Conservation (phyloP, 1,140 invertebrate genomes). For the Brachionus calyciflorus region DNA sequence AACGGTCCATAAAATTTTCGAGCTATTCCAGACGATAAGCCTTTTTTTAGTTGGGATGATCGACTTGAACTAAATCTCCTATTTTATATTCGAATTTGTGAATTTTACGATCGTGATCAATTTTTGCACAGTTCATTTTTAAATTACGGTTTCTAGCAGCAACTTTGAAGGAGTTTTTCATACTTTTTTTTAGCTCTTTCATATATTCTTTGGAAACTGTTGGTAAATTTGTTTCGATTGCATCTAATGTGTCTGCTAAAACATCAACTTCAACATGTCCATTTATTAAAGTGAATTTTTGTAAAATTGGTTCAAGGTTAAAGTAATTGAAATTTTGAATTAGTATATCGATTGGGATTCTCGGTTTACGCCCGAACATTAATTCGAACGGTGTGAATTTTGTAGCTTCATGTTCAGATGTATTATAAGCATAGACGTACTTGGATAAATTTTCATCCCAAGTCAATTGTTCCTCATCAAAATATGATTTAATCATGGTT, state of each 20-base stretch:
- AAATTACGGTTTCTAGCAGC: not conserved
- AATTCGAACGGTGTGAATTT: too few species aligned
- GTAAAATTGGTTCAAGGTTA: too few species aligned
- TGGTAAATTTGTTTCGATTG: not conserved
- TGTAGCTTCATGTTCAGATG: too few species aligned
- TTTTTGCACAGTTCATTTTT: not conserved
- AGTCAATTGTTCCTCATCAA: too few species aligned
- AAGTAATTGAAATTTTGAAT: not conserved
- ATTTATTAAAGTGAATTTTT: too few species aligned
- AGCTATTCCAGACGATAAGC: too few species aligned
- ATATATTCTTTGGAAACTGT: too few species aligned
- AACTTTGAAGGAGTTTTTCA: not conserved
- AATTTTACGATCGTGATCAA: not conserved
- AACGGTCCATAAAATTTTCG: too few species aligned
- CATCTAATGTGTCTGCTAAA: not conserved
- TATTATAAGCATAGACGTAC: too few species aligned
- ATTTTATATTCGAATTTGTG: not conserved
- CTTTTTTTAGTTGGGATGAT: not conserved
- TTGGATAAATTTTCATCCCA: too few species aligned
- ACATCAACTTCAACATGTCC: not conserved
- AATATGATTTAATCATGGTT: too few species aligned
- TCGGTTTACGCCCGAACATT: not conserved
- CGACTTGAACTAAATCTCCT: not conserved
- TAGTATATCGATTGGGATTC: slow-evolving; percentile 6
- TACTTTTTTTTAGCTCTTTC: not conserved